Evolutionary conservation across 2,888 invertebrate genomes (phyloP), one percentile per base, ranked within the genome.

Genomic region (Scaptomyza cyrtandrae): DNA sequence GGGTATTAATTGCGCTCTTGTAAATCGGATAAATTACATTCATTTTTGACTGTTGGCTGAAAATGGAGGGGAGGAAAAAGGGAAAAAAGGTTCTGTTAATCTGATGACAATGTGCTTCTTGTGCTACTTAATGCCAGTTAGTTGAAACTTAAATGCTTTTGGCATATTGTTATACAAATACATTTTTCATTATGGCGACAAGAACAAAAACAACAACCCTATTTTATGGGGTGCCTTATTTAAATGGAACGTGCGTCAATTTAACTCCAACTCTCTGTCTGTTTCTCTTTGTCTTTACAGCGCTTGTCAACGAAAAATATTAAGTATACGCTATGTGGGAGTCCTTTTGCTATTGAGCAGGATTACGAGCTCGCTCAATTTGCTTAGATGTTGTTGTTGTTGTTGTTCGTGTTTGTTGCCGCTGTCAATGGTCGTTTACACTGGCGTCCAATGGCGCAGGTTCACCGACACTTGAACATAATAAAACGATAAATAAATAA

Each of bases 401-500:
- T 56, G 67, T 33, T 70, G 55, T 35, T 59, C 35, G 55, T 39
- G 68, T 63, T 33, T 70, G 55, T 31, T 59, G 61, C 24, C 67
- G 59, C 24, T 50, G 56, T 50, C 59, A 61, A 45, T 54, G 43
- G 64, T 46, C 61, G 60, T 56, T 65, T 52, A 67, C 57, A 62
- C 58, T 58, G 68, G 65, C 67, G 66, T 65, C 57, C 62, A 63
- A 29, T 65, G 74, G 68, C 52, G 44, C 73, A 83, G 77, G 89
- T 89, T 90, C 89, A 88, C 71, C 79, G 89, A 88, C 89, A 81
- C 85, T 87, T 87, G 72, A 80, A 72, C 80, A 69, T 72, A 78
- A 74, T 80, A 80, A 82, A 77, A 75, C 78, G 80, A 88, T 88
- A 89, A 85, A 89, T 90, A 84, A 90, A 89, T 89, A 90, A 90